phyloP scores from a whole-genome alignment of 2,888 invertebrate species.

The Ganaspis brasiliensis region DNA sequence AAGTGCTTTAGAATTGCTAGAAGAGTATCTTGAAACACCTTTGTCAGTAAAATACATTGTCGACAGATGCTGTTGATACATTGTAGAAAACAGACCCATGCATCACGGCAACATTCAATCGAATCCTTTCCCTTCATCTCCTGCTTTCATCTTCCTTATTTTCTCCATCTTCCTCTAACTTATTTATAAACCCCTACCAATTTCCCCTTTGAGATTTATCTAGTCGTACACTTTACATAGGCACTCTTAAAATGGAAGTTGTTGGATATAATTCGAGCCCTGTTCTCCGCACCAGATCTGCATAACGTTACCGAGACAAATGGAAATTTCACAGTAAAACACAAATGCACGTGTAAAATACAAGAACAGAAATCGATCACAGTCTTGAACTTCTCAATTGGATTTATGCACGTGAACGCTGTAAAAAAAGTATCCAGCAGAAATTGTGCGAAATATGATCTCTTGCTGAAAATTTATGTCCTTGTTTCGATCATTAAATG shows the following conservation, averaged over 20 bases:
- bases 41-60: too few relatives aligned
- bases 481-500: constrained; percentile 8
- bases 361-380: constrained; percentile 1
- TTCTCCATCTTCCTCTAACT: not conserved
- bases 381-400: constrained; percentile 4
- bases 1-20: too few relatives aligned
- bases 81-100: not conserved
- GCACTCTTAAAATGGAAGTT: not conserved
- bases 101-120: not conserved
- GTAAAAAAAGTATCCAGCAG: not conserved
- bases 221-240: not conserved
- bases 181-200: not conserved
- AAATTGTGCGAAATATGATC: not conserved
- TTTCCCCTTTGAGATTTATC: not conserved
- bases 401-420: not conserved
- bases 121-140: not conserved
- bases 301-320: constrained; percentile 14
- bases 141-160: not conserved
- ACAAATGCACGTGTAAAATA: not conserved
- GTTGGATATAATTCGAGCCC: not conserved
- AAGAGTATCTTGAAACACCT: too few relatives aligned
- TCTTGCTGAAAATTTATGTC: constrained; percentile 10
- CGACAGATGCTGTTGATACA: too few relatives aligned
- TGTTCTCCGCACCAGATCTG: too few relatives aligned
- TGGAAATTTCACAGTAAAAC: constrained; percentile 1